Percentiles rank a stretch among this genome's conserved stretches.
Conservation (phyloP, 2,797 vertebrate genomes). For the Parauchenoglanis ngamensis region DNA sequence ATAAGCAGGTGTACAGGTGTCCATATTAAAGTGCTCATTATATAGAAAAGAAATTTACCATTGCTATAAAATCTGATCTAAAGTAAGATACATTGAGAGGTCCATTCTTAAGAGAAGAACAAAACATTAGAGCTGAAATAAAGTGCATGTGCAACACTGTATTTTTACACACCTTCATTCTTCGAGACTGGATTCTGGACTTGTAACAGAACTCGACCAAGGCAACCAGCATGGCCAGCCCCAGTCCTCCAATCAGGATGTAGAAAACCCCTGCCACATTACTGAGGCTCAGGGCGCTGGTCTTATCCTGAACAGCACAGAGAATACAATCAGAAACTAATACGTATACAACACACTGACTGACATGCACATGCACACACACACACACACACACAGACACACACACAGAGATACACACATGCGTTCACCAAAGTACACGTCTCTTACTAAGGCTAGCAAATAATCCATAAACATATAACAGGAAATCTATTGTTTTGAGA, state of each 20-base stretch:
- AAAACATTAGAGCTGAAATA: background rate
- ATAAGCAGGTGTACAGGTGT: background rate
- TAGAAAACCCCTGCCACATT: constrained; percentile 98
- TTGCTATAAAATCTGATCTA: background rate
- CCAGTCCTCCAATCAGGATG: constrained; percentile 96
- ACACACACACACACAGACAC: constrained; percentile 21
- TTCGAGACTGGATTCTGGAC: constrained; percentile 91
- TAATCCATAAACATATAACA: constrained; percentile 20
- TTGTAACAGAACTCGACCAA: constrained; percentile 99
- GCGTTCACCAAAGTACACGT: constrained; percentile 7
- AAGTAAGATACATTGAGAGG: background rate
- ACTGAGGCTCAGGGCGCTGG: constrained; percentile 94
- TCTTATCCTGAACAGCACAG: constrained; percentile 87
- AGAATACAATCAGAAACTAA: constrained; percentile 39
- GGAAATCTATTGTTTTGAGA: constrained; percentile 11
- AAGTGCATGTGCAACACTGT: background rate
- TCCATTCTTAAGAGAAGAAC: background rate
- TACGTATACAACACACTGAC: background rate
- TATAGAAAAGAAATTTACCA: background rate
- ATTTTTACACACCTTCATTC: constrained; percentile 90
- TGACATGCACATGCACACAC: constrained; percentile 11
- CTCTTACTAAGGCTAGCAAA: background rate
- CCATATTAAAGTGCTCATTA: background rate
- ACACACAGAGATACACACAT: constrained; percentile 3
- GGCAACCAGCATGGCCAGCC: constrained; percentile 98